Conservation (phyloP, 2,888 invertebrate genomes). For the Drosophila quasianomalipes region DNA sequence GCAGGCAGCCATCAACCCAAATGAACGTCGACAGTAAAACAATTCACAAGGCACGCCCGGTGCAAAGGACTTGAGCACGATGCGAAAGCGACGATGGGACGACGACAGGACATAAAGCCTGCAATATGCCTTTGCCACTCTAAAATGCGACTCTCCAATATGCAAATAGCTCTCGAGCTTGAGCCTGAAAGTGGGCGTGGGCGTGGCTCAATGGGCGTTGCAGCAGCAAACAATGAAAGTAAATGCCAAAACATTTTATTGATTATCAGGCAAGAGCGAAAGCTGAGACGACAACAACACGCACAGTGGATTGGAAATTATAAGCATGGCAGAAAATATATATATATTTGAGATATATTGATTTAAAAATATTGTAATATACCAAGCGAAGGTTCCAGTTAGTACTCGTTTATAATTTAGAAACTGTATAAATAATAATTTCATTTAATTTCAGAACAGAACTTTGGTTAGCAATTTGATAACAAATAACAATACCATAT, state of each 20-base stretch:
- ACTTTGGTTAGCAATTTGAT: background rate
- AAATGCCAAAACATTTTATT: constrained; percentile 82
- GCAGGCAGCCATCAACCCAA: constrained; percentile 66
- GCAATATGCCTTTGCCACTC: constrained; percentile 68
- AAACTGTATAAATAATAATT: background rate
- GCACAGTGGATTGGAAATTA: constrained; percentile 43
- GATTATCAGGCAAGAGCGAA: constrained; percentile 67
- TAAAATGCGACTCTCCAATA: constrained; percentile 61
- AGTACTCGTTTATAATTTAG: background rate
- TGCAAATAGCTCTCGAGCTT: constrained; percentile 67
- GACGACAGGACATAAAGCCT: constrained; percentile 59
- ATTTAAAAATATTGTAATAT: background rate
- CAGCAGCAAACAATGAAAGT: constrained; percentile 80
- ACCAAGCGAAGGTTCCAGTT: rapidly evolving
- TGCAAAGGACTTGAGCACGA: constrained; percentile 74
- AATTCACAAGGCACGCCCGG: constrained; percentile 76
- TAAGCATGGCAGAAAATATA: background rate
- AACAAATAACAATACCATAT: rapidly evolving
- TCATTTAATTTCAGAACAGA: background rate
- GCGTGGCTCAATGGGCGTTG: constrained; percentile 72
- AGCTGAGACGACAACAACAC: constrained; percentile 38
- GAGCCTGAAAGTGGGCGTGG: constrained; percentile 44
- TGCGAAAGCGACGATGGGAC: constrained; percentile 6
- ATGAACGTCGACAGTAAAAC: constrained; percentile 81
- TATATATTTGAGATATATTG: rapidly evolving